Percentiles rank a stretch among this genome's conserved stretches.
These are phyloP conservation scores for Eumerus sabulonum DNA, from an alignment of 2,888 invertebrate genomes.

Conservation along the genomic window DNA sequence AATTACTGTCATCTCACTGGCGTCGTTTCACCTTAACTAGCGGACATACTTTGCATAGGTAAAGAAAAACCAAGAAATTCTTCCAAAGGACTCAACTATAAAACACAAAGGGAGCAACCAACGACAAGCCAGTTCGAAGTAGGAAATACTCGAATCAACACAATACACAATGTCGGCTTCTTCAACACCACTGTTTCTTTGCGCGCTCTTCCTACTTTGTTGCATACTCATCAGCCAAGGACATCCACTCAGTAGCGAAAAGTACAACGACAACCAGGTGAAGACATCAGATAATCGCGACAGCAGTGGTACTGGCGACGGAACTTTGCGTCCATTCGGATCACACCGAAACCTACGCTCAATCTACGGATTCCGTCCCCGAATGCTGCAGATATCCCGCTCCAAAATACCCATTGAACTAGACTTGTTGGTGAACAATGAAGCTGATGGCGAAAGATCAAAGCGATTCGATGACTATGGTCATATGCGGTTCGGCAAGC, in stretches of 20 bases:
- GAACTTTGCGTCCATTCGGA: conserved; percentile 32
- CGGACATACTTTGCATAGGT: conserved; percentile 26
- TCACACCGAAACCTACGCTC: conserved; percentile 71
- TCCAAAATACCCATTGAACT: conserved; percentile 76
- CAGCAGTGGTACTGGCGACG: conserved; percentile 14
- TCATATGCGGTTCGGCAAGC: conserved; percentile 84
- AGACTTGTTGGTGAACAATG: conserved; percentile 75
- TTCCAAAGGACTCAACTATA: conserved; percentile 30
- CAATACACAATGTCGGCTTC: conserved; percentile 37
- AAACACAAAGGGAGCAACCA: conserved; percentile 27
- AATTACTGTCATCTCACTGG: conserved; percentile 54
- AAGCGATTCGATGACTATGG: conserved; percentile 87
- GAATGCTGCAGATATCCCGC: conserved; percentile 72
- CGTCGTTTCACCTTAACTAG: conserved; percentile 7
- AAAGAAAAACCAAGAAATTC: conserved; percentile 4
- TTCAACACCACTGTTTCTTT: conserved; percentile 48
- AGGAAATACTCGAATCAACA: conserved; percentile 20
- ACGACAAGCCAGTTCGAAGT: conserved; percentile 32
- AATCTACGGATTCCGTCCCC: conserved; percentile 70
- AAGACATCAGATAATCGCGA: conserved; percentile 43
- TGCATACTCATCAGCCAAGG: conserved; percentile 50
- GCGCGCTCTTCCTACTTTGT: conserved; percentile 37
- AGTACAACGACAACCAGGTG: conserved; percentile 48
- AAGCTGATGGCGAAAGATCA: conserved; percentile 72
- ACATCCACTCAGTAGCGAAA: conserved; percentile 45